Evolutionary conservation across 2,113 vertebrate genomes (phyloP), one percentile per base, ranked within the genome.

Genomic region (Electrona antarctica): DNA sequence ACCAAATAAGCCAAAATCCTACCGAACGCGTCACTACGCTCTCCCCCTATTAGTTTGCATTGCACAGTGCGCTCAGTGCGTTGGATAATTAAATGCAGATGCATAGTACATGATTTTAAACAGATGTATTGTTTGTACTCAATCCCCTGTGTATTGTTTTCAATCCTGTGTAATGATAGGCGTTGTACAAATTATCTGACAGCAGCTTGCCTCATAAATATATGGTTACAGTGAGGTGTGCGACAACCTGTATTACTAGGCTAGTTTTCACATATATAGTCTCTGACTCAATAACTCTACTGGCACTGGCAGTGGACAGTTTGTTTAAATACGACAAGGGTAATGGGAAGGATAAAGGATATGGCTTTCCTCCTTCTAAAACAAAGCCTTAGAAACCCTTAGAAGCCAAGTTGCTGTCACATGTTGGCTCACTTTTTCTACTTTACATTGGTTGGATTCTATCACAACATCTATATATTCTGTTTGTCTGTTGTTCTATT

Each of bases 321-420:
- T 45, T 64, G 69, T 84, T 83, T 81, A 51, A 73, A 71, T 59
- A 61, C 60, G 56, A 70, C 11, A 67, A 60, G 5, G 29, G 10
- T 3, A 63, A 54, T 54, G 13, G 51, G 45, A 49, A 63, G 15
- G n/a, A 41, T 41, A 41, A 63, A 54, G 11, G 5, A 54, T 54
- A 41, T 41, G 33, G 51, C 12, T 54, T 54, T 54, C n/a, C 3
- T 13, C 51, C 51, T 13, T 41, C 33, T n/a, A n/a, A 13, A 54
- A 13, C 70, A 71, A 2, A 13, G 3, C 33, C 33, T 6, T 6
- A 41, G 33, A 41, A 6, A 2, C 33, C 33, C n/a, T n/a, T n/a
- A n/a, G 2, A 41, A 41, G 33, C 33, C 33, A 41, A 41, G 33
- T 41, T 41, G 33, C 1, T 41, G 33, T 41, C 33, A 4, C 33